Evolutionary conservation across 2,797 vertebrate genomes (phyloP), one percentile per base, ranked within the genome.

Genomic region (Diglossa cyanea): DNA sequence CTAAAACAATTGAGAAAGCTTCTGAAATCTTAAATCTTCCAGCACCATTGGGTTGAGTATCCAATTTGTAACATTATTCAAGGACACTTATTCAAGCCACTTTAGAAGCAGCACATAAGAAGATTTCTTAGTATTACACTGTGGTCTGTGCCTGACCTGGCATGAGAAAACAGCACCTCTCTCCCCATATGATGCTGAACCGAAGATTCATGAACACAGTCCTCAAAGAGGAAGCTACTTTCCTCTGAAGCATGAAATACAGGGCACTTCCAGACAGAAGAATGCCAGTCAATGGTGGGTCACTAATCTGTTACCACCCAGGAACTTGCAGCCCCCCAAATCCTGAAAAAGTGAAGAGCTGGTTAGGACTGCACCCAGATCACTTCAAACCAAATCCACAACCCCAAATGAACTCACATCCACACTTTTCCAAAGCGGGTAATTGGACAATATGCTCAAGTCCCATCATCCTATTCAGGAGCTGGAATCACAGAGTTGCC

Each of bases 261-360:
- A 70, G 76, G 26, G 21, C 63, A 63, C 21, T 82, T 89, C 19
- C 24, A 82, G 55, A 61, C 3, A 51, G 28, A 77, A 81, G 73
- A 74, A 26, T 8, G 5, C 5, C 5, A 5, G 17, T n/a, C 17
- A 77, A 23, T 0, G 0, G 17, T 28, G 11, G n/a, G 19, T 65
- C 37, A 63, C 30, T 20, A 7, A n/a, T 45, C 31, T 60, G 7
- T 42, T 55, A 39, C 35, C 30, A 25, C 0, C 6, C 16, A 60
- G 47, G 30, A 84, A 57, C 33, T 31, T 60, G 23, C 17, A 85
- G 61, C 7, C 73, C 18, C 35, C 15, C 24, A 70, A 28, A 31
- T 54, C 51, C 31, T 42, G 18, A 40, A 10, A 28, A 75, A 89
- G 33, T 11, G 1, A 61, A 84, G 30, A 94, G 9, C 9, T 54